Base-by-base conservation (phyloP, 2,888 invertebrate species). In the Pycnomerus fuliginosus region DNA sequence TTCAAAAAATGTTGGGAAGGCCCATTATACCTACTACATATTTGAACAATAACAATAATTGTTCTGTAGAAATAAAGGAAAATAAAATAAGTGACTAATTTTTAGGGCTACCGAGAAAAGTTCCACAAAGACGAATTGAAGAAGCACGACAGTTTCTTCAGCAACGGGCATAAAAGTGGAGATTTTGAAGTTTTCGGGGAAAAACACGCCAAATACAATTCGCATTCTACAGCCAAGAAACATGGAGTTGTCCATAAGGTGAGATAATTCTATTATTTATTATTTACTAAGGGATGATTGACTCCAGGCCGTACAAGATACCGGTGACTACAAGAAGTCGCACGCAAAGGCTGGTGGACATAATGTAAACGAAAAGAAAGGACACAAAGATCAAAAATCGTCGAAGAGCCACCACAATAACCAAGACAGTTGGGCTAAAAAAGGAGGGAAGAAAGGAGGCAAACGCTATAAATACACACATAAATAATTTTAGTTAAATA, bases 41-140 rank as follows among this genome's bases (percentile, higher is more conserved):
- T n/a, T n/a, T n/a, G n/a, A n/a, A n/a, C n/a, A n/a, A n/a, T n/a
- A n/a, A n/a, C n/a, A n/a, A n/a, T n/a, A n/a, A n/a, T n/a, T n/a
- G n/a, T n/a, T n/a, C n/a, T n/a, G n/a, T n/a, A n/a, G n/a, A n/a
- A n/a, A n/a, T n/a, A n/a, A n/a, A n/a, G n/a, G n/a, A n/a, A n/a
- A n/a, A n/a, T n/a, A n/a, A n/a, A n/a, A n/a, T n/a, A n/a, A n/a
- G n/a, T n/a, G n/a, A n/a, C n/a, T 28, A 16, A 15, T 35, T 61
- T 62, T 23, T 43, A 75, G 74, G 74, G 73, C 17, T 75, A 67
- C 59, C 63, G 66, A 37, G 72, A 73, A 50, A 67, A 70, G 34
- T 74, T 71, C 49, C 73, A 73, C 45, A 74, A 73, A 46, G 69
- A 74, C 42, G 74, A 75, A 55, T 60, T 65, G 30, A 71, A 71